Base-by-base conservation (phyloP, 2,888 invertebrate species). In the Rhodophaea formosa region DNA sequence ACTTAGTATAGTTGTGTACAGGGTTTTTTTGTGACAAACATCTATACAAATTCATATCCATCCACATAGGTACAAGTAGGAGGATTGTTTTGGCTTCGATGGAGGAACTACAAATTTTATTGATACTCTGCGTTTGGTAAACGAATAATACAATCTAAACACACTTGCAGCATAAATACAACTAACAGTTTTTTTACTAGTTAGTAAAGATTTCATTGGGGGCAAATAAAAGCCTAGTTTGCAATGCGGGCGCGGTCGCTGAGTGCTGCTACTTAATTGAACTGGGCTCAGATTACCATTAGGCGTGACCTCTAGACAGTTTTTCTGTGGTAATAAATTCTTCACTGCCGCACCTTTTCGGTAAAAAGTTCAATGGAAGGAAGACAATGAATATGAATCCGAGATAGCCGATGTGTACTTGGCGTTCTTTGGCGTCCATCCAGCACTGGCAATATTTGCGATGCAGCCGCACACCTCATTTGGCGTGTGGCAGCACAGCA, bases 401-500 rank as follows among this genome's bases (percentile, higher is more conserved):
- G 10, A 32, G 7, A 29, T 30, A n/a, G 32, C 8, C 53, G 57
- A 58, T 57, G 52, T 64, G 64, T 63, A 66, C 66, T 39, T 35
- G 39, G 16, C 12, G n/a, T 45, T 54, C 57, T 66, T 67, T 77
- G 72, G 74, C 71, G 63, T 67, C 60, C 62, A 65, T 70, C 76
- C 71, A 77, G 71, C 64, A 70, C 70, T 73, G 75, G 72, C 74
- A 76, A 79, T 79, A 78, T 79, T 79, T 75, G 80, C 80, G 75
- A 80, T 78, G 77, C 82, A 82, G 79, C 81, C 84, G 79, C 82
- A 77, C 74, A 75, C 77, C 80, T 84, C 87, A 84, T 86, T 88
- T 86, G 83, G 87, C 83, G 78, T 79, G 78, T 77, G 79, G 84
- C 80, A 80, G 87, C 88, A 86, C 80, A 80, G 87, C 88, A 86